Evolutionary conservation across 2,797 vertebrate genomes (phyloP).

Genomic region (Hirundo rustica): DNA sequence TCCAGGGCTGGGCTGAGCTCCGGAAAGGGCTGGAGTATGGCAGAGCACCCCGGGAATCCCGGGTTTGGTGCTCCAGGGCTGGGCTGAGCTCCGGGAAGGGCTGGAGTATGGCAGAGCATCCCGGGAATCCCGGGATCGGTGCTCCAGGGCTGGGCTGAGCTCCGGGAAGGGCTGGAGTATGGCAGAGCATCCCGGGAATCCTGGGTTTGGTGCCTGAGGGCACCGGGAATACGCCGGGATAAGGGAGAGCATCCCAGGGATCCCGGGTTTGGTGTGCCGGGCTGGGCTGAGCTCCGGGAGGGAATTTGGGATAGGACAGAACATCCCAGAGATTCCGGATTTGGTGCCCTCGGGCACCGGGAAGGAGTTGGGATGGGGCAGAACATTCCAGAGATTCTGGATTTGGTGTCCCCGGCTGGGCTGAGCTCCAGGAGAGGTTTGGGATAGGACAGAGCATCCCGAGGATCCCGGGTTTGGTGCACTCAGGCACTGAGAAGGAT

Average conservation of each 20-base stretch:
- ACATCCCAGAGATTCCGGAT: fast-evolving
- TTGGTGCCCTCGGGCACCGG: too few species aligned
- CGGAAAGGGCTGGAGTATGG: fast-evolving
- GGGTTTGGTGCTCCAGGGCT: neutral
- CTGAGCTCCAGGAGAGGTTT: too few species aligned
- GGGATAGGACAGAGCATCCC: neutral
- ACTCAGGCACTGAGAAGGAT: too few species aligned
- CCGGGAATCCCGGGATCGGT: too few species aligned
- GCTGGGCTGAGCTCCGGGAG: too few species aligned
- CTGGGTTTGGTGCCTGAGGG: too few species aligned
- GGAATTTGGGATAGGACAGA: neutral
- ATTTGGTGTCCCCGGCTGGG: neutral
- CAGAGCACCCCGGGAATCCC: neutral
- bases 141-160: too few species aligned
- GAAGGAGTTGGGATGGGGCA: neutral
- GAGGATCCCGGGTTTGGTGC: too few species aligned
- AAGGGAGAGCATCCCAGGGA: neutral
- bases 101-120: neutral
- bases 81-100: fast-evolving
- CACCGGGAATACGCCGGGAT: neutral
- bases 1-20: too few species aligned
- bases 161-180: too few species aligned
- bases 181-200: too few species aligned
- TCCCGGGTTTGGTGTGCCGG: too few species aligned
- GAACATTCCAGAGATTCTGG: fast-evolving